These are phyloP conservation scores for Odocoileus virginianus DNA, from an alignment of 2,113 vertebrate genomes.

Conservation along the genomic window DNA sequence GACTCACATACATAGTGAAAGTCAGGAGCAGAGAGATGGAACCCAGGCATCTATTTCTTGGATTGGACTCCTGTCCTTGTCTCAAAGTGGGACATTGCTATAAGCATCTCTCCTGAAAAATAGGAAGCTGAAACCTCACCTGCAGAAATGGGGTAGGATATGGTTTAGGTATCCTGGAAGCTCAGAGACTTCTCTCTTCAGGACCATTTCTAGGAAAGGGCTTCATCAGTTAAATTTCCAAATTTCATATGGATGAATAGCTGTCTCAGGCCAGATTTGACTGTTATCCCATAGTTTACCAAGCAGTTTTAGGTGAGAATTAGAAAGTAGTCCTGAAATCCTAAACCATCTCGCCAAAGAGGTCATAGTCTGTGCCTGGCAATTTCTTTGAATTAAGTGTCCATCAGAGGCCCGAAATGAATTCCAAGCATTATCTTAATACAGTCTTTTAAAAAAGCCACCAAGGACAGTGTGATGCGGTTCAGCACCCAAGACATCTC, in stretches of 20 bases:
- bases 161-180: background rate
- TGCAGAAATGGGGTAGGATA: background rate
- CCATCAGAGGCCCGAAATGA: background rate
- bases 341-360: background rate
- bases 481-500: background rate
- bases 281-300: background rate
- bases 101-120: background rate
- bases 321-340: constrained; percentile 9
- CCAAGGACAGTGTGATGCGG: background rate
- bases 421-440: constrained; percentile 7
- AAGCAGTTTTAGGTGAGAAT: background rate
- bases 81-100: background rate
- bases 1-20: background rate
- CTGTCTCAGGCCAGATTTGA: background rate
- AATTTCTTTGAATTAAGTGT: background rate
- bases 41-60: background rate
- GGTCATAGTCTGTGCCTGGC: background rate
- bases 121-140: background rate
- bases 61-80: background rate
- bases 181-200: background rate
- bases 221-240: background rate
- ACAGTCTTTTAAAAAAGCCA: background rate
- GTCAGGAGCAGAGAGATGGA: background rate
- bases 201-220: background rate
- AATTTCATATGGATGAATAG: background rate